Evolutionary conservation across 2,888 invertebrate genomes (phyloP).

Genomic region (Drosophila barbarae): DNA sequence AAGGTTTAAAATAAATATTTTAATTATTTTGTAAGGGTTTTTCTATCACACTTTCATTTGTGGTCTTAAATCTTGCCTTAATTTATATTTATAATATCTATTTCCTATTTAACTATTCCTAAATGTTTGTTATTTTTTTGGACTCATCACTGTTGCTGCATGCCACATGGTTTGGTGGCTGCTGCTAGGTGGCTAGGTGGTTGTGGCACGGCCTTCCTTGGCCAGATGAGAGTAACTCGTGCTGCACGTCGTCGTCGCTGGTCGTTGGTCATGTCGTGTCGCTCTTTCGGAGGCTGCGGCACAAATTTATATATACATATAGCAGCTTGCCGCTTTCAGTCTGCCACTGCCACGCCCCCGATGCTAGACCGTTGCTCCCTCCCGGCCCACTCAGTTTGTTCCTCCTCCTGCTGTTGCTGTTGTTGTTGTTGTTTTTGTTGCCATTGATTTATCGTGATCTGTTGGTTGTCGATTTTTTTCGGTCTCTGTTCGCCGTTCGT

Average conservation of each 20-base stretch:
- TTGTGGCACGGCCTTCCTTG: constrained; percentile 37
- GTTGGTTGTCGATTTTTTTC: constrained; percentile 69
- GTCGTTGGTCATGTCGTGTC: constrained; percentile 70
- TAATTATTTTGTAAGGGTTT: not conserved
- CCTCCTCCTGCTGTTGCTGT: constrained; percentile 1
- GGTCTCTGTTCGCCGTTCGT: constrained; percentile 39
- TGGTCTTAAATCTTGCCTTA: accelerated
- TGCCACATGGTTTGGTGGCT: constrained; percentile 15
- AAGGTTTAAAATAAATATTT: not conserved
- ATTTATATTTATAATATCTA: not conserved
- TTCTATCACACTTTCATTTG: not conserved
- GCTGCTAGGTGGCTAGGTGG: constrained; percentile 10
- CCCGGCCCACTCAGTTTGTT: not conserved
- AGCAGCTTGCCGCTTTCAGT: constrained; percentile 29
- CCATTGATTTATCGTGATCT: constrained; percentile 76
- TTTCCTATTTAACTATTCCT: not conserved
- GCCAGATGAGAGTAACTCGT: constrained; percentile 55
- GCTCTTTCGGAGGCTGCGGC: constrained; percentile 52
- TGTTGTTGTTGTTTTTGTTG: constrained; percentile 44
- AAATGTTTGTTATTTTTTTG: too few species aligned
- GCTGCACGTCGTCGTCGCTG: constrained; percentile 67
- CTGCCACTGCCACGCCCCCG: constrained; percentile 2
- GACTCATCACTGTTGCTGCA: constrained; percentile 6
- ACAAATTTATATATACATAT: constrained; percentile 57
- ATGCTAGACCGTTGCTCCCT: not conserved